Percentiles rank a stretch among this genome's conserved stretches.
Evolutionary conservation across 2,797 vertebrate genomes (phyloP).

Genomic region (Enteromius mattozi): DNA sequence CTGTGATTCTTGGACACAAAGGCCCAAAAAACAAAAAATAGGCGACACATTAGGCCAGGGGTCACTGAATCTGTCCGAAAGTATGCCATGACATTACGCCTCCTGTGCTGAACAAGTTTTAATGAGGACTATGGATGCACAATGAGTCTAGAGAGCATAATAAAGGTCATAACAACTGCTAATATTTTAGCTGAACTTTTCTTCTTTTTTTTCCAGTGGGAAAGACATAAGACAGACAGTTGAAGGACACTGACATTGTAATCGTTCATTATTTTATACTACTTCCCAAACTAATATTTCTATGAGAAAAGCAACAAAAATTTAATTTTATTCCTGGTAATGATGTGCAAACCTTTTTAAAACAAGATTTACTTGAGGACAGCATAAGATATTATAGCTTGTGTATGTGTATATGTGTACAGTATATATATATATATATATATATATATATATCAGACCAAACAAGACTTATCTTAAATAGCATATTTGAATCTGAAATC

Average conservation of each 20-base stretch:
- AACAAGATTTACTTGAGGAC: neutral
- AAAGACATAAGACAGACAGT: neutral
- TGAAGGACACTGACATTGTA: neutral
- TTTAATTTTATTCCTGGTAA: neutral
- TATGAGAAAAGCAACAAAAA: neutral
- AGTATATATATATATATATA: too few relatives aligned
- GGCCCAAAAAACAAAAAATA: conserved; percentile 21
- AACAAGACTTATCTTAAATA: neutral
- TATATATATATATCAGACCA: too few relatives aligned
- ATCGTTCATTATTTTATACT: neutral
- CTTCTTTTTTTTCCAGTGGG: neutral
- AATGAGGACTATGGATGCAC: neutral
- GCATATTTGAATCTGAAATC: neutral
- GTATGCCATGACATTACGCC: neutral
- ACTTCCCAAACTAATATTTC: neutral
- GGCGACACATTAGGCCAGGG: conserved; percentile 21
- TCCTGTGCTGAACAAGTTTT: conserved; percentile 3
- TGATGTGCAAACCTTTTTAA: neutral
- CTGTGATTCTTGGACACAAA: conserved; percentile 22
- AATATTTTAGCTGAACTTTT: conserved; percentile 8
- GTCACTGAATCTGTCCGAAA: conserved; percentile 3
- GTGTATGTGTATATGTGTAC: too few relatives aligned
- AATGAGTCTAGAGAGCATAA: neutral
- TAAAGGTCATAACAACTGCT: neutral
- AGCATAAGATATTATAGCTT: neutral